Base-by-base conservation (phyloP, 2,797 vertebrate genomes). In the Sternarchorhynchus goeldii region DNA sequence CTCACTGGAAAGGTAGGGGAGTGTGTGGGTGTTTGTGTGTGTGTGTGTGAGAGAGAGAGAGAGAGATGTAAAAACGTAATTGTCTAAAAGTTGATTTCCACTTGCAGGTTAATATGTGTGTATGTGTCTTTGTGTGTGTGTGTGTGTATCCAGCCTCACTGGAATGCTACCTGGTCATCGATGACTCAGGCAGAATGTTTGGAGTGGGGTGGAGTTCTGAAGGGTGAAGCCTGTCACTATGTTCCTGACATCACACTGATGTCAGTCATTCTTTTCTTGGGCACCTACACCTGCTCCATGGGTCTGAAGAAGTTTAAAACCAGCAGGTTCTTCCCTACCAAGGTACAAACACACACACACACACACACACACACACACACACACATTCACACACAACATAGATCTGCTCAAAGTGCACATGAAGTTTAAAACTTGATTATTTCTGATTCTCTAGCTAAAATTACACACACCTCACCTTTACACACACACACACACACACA, bases 221-320 rank as follows among this genome's bases (percentile, higher is more conserved):
- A 92, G 14, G 97, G 98, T 63, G 92, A 91, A 63, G 87, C 86
- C 73, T 99, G 98, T 21, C 75, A 73, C 31, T 98, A 91, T 0
- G 93, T 98, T 84, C 97, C 97, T 69, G 98, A 99, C 89, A 95
- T 99, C 91, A 95, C 96, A 14, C 93, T 99, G 78, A 99, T 98
- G 95, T 99, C 97, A 68, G 95, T 96, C 86, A 99, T 99, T 86
- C 90, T 99, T 81, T 99, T 99, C 90, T 86, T 99, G 45, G 97
- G 97, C 81, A 99, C 97, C 73, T 99, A 99, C 88, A 91, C 95
- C 76, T 96, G 95, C 86, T 99, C 97, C 73, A 99, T 96, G 96
- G 92, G 92, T 78, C 91, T 99, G 89, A 99, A 99, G 93, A 94
- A 96, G 86, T 99, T 99, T 91, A 99, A 99, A 93, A 95, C 95